Base-by-base conservation (phyloP, 2,113 vertebrate species). In the Actenoides lindsayi region DNA sequence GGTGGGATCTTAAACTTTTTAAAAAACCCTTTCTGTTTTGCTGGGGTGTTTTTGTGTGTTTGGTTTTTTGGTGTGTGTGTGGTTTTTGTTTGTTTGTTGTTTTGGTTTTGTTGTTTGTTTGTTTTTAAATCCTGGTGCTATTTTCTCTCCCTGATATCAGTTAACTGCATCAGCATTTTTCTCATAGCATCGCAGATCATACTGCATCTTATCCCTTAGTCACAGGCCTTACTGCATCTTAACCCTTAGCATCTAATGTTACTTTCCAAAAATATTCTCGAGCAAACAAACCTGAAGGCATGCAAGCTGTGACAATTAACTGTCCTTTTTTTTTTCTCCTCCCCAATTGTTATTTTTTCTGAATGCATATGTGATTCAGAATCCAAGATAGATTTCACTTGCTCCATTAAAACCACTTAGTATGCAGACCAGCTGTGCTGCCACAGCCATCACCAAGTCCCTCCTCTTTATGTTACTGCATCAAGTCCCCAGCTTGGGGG, bases 121-220 rank as follows among this genome's bases (percentile, higher is more conserved):
- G 7, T 11, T 23, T 64, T n/a, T 35, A 1, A 39, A 77, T 30
- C n/a, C 35, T 64, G 10, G 5, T 67, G 37, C 28, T 81, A 42
- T 94, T 96, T 95, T 89, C 27, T 87, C 65, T 83, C 60, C 94
- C 81, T 83, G 65, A 39, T 68, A 77, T 28, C 83, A 77, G 54
- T 79, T 93, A 93, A 96, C 79, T 46, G 73, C 93, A 83, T 85
- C 91, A 96, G 95, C 85, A 83, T 81, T 81, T 76, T 97, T 79
- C 88, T 81, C n/a, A 11, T 41, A 94, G 53, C 77, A 67, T 65
- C 79, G 85, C 51, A 90, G 44, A 89, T 84, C 56, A 78, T 50
- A 41, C 31, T 54, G 63, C 74, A 75, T 79, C 54, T 68, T 84
- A 89, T 19, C 42, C 42, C 42, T 42, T 42, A 42, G 42, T 42